A percentile compares a stretch with the other conserved stretches of the same genome.
These are phyloP conservation scores for Pomacea maculata DNA, from an alignment of 1,140 invertebrate species.

Conservation along the genomic window DNA sequence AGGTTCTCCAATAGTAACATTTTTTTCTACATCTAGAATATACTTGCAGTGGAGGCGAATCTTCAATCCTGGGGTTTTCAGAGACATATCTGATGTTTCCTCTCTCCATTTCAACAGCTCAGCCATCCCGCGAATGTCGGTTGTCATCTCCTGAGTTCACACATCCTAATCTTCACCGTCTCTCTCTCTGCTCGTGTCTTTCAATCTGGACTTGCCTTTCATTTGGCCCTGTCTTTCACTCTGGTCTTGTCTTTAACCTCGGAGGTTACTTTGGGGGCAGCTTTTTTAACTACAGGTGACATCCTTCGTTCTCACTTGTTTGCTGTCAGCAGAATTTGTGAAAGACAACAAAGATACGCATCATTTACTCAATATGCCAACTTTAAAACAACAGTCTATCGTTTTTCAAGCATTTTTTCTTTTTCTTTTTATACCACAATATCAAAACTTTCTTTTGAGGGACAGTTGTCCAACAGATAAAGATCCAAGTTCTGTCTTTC, in stretches of 20 bases:
- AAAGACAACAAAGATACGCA: not conserved
- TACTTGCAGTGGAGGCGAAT: too few species aligned
- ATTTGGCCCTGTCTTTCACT: not conserved
- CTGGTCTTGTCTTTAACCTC: not conserved
- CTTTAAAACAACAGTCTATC: not conserved
- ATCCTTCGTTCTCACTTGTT: not conserved
- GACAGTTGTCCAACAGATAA: too few species aligned
- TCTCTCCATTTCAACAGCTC: too few species aligned
- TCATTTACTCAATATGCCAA: not conserved
- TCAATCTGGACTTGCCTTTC: not conserved
- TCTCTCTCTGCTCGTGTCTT: constrained; percentile 1
- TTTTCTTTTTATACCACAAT: not conserved
- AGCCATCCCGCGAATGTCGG: too few species aligned
- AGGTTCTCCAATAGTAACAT: too few species aligned
- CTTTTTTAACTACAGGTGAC: not conserved
- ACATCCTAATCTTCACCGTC: not conserved
- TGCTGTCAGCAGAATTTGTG: not conserved
- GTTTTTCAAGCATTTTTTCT: constrained; percentile 1
- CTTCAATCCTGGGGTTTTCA: too few species aligned
- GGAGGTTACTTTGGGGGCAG: not conserved
- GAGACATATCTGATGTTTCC: too few species aligned
- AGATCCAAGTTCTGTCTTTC: too few species aligned
- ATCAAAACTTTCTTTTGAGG: too few species aligned
- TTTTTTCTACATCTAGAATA: too few species aligned
- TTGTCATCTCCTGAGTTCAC: not conserved